Conservation (phyloP, 2,113 vertebrate genomes). For the Rhinoderma darwinii region DNA sequence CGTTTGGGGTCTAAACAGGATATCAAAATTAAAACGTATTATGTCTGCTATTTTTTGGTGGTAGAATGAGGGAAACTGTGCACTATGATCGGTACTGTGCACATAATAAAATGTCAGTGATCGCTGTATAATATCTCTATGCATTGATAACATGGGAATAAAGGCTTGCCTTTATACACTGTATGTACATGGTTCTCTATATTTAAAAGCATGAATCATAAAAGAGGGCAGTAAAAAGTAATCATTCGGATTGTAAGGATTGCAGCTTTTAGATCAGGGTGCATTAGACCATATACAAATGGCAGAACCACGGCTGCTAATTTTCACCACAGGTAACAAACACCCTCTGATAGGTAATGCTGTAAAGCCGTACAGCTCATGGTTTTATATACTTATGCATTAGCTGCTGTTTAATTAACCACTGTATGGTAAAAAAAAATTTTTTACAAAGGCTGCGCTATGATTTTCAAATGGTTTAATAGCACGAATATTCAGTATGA, state of each 20-base stretch:
- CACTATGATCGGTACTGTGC: background rate
- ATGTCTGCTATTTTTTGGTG: too few relatives aligned
- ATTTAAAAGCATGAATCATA: slow-evolving; percentile 38
- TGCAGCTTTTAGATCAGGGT: background rate
- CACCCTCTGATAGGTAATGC: slow-evolving; percentile 18
- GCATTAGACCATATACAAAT: slow-evolving; percentile 44
- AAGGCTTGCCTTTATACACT: background rate
- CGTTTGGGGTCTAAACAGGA: background rate
- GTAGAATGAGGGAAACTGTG: background rate
- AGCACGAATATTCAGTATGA: background rate
- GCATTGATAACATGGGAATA: background rate
- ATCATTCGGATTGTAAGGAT: background rate
- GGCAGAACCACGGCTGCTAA: slow-evolving; percentile 14
- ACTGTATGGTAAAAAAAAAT: background rate
- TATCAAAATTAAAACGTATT: background rate
- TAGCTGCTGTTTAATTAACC: slow-evolving; percentile 34
- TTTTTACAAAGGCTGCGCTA: background rate
- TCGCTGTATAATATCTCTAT: background rate
- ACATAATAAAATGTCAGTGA: background rate
- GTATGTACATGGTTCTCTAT: background rate
- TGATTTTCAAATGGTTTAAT: slow-evolving; percentile 7
- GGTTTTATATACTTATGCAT: background rate
- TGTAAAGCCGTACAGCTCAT: background rate
- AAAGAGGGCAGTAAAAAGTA: background rate
- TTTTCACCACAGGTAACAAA: slow-evolving; percentile 32